phyloP scores from a whole-genome alignment of 2,113 vertebrate genomes.

The Myrmecobius fasciatus region DNA sequence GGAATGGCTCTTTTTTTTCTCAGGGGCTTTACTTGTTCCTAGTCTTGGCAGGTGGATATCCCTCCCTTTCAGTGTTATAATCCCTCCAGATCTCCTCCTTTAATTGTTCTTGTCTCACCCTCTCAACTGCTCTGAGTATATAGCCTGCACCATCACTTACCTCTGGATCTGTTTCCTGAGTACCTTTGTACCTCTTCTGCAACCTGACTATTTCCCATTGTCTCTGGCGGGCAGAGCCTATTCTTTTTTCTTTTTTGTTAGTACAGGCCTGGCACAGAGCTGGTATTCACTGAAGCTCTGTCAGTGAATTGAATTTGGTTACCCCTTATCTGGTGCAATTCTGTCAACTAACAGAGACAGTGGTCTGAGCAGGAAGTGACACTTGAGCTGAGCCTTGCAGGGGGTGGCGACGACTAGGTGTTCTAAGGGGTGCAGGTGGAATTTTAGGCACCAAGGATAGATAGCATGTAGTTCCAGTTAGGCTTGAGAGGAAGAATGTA shows the following conservation, averaged over 20 bases:
- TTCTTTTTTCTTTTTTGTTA: too few species aligned
- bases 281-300: not conserved
- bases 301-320: not conserved
- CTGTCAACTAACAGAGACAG: not conserved
- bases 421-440: not conserved
- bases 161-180: not conserved
- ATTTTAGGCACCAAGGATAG: not conserved
- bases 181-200: not conserved
- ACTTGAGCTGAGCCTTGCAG: not conserved
- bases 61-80: not conserved
- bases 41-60: not conserved
- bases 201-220: not conserved
- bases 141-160: not conserved
- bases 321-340: not conserved
- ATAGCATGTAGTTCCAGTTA: not conserved
- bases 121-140: not conserved
- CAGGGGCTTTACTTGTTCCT: not conserved
- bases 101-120: not conserved
- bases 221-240: too few species aligned
- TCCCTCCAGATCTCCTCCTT: not conserved
- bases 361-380: not conserved
- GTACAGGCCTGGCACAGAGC: not conserved
- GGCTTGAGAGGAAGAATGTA: not conserved
- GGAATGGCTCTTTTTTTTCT: not conserved
- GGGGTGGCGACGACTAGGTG: too few species aligned